Evolutionary conservation across 23 tunicate species (phyloP).

Genomic region (Halocynthia aurantium): DNA sequence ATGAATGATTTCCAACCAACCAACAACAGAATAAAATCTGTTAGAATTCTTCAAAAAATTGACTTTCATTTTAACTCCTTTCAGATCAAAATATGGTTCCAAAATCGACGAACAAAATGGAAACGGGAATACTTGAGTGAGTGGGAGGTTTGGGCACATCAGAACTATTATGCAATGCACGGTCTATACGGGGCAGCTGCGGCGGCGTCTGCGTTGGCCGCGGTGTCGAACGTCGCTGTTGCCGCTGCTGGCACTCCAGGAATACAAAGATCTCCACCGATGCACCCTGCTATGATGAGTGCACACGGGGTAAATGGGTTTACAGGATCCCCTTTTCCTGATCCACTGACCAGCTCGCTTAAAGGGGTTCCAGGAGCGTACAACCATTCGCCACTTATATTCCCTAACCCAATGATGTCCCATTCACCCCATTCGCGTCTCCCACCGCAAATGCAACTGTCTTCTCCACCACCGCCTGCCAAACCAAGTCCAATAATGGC

Average conservation of each 20-base stretch:
- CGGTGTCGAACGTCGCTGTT: slow-evolving; percentile 21
- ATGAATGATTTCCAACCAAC: too few species aligned
- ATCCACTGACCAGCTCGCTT: neutral
- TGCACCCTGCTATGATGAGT: slow-evolving; percentile 10
- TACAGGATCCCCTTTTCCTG: slow-evolving; percentile 11
- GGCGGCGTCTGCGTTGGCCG: slow-evolving; percentile 55
- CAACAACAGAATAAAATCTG: too few species aligned
- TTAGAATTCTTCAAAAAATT: neutral
- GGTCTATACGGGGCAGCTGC: slow-evolving; percentile 91
- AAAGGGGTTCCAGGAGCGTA: slow-evolving; percentile 1
- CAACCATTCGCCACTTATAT: slow-evolving; percentile 11
- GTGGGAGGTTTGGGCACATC: slow-evolving; percentile 99
- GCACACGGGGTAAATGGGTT: neutral
- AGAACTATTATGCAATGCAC: slow-evolving; percentile 95
- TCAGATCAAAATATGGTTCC: slow-evolving; percentile 99
- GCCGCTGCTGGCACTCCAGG: slow-evolving; percentile 17
- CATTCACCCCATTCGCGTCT: neutral
- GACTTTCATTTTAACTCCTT: neutral
- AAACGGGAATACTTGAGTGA: slow-evolving; percentile 98
- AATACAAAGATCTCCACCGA: neutral
- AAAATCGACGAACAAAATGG: slow-evolving; percentile 99
- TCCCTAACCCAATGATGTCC: neutral
- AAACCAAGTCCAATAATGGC: slow-evolving; percentile 11
- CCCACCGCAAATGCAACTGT: slow-evolving; percentile 12
- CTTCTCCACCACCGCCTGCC: slow-evolving; percentile 5